Evolutionary conservation across 2,888 invertebrate species (phyloP), one percentile per base, ranked within the genome.

Genomic region (Macaria notata): DNA sequence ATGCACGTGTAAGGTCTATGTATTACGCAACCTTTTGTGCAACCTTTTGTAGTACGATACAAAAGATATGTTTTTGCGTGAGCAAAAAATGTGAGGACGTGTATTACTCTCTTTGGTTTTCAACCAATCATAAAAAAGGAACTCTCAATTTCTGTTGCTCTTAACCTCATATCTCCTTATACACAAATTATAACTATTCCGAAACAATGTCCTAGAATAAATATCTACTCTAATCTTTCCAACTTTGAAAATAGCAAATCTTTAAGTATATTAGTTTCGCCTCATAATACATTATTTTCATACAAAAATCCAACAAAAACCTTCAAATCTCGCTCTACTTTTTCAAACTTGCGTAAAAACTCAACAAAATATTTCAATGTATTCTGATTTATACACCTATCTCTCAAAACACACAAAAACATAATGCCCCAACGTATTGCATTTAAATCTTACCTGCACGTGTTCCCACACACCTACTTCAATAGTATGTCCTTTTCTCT

Each of bases 101-200:
- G 87, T 78, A 1, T 87, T 85, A 88, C 88, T 89, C n/a, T 90
- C 87, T 86, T 79, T 82, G 69, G 54, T 68, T 64, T 67, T 56
- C 59, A 8, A 47, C 31, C 29, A 30, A 9, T 46, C 19, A 6
- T 9, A 19, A 19, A 19, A 19, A 19, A 19, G 19, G 19, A 2
- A 19, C 19, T 19, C 19, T 19, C 19, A 19, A 19, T 19, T 19
- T 19, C 19, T 19, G 19, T 19, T 19, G 19, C 2, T 19, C 2
- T 19, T 19, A 19, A 19, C 19, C 19, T 19, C 19, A 19, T 19
- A 19, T 19, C 19, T 19, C 19, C 19, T 19, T 19, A 19, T 19
- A 2, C 19, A 19, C 2, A 19, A 19, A 19, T 19, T n/a, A n/a
- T n/a, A n/a, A n/a, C n/a, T n/a, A n/a, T n/a, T n/a, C n/a, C n/a